Percentiles rank a stretch among this genome's conserved stretches.
These are phyloP conservation scores for Eriocheir sinensis DNA, from an alignment of 1,140 invertebrate genomes.

Conservation along the genomic window DNA sequence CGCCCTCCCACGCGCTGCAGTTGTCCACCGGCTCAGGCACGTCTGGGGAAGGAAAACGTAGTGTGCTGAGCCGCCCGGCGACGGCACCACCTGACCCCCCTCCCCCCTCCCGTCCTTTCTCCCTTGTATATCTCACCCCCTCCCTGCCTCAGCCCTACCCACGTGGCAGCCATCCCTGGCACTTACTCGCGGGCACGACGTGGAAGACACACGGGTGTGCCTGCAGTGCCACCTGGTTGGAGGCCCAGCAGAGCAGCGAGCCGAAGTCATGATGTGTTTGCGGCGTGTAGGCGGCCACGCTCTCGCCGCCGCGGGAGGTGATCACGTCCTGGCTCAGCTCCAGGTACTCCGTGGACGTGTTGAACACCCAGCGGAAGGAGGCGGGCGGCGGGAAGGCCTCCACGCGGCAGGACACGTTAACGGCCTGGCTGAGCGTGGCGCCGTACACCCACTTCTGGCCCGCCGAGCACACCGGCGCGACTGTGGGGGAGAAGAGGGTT, in stretches of 20 bases:
- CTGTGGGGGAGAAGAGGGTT: not conserved
- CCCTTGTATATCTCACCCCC: not conserved
- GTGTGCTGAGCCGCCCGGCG: not conserved
- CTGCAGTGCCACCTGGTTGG: conserved; percentile 87
- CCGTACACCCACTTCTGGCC: conserved; percentile 77
- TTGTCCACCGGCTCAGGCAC: conserved; percentile 93
- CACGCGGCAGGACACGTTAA: conserved; percentile 75
- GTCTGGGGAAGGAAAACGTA: conserved; percentile 83
- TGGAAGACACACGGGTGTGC: conserved; percentile 87
- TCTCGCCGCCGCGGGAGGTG: conserved; percentile 45
- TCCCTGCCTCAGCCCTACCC: not conserved
- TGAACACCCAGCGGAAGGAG: conserved; percentile 76
- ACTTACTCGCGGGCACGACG: conserved; percentile 83
- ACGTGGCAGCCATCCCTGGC: too few relatives aligned
- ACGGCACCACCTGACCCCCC: not conserved
- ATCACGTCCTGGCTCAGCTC: conserved; percentile 63
- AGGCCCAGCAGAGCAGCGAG: conserved; percentile 85
- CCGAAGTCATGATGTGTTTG: conserved; percentile 90
- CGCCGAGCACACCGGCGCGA: conserved; percentile 67
- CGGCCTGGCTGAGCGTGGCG: conserved; percentile 61
- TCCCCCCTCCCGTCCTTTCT: not conserved
- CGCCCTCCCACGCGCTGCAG: conserved; percentile 92
- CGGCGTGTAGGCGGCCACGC: conserved; percentile 88
- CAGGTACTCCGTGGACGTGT: conserved; percentile 74
- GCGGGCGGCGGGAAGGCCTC: conserved; percentile 68